Evolutionary conservation across 1,140 invertebrate species (phyloP).

Genomic region (Thaumetopoea pityocampa): DNA sequence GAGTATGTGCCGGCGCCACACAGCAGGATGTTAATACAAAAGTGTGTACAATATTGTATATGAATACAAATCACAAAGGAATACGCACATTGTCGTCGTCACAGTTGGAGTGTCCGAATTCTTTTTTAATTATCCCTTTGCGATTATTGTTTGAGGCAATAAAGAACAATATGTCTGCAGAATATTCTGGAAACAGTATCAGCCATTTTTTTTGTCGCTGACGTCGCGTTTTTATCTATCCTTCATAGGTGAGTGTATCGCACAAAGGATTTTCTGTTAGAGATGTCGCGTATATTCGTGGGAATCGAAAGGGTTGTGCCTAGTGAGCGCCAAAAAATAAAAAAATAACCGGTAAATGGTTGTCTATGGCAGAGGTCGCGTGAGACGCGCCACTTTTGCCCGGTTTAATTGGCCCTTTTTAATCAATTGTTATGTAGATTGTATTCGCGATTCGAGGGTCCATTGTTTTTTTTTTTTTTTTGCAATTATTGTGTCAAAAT

Average conservation of each 20-base stretch:
- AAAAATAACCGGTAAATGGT: conserved; percentile 13
- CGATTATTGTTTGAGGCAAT: too few species aligned
- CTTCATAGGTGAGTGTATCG: background rate
- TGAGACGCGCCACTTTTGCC: conserved; percentile 19
- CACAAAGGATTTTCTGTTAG: conserved; percentile 17
- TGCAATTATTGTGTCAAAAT: conserved; percentile 2
- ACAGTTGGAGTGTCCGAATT: too few species aligned
- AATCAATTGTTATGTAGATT: conserved; percentile 10
- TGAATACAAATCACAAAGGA: too few species aligned
- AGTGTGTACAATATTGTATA: too few species aligned
- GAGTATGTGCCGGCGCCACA: too few species aligned
- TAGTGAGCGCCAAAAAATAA: conserved; percentile 18
- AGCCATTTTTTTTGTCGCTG: conserved; percentile 15
- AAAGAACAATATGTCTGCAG: too few species aligned
- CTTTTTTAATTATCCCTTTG: too few species aligned
- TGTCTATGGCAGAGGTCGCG: conserved; percentile 21
- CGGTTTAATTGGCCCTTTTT: conserved; percentile 28
- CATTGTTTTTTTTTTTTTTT: conserved; percentile 8
- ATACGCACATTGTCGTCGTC: too few species aligned
- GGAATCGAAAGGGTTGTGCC: conserved; percentile 24
- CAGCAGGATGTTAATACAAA: too few species aligned
- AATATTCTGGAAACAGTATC: background rate
- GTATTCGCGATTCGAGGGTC: conserved; percentile 2
- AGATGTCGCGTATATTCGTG: conserved; percentile 26
- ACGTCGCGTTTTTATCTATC: conserved; percentile 11